A percentile compares a stretch with the other conserved stretches of the same genome.
phyloP scores from a whole-genome alignment of 2,888 invertebrate genomes.

The Athalia circularis region DNA sequence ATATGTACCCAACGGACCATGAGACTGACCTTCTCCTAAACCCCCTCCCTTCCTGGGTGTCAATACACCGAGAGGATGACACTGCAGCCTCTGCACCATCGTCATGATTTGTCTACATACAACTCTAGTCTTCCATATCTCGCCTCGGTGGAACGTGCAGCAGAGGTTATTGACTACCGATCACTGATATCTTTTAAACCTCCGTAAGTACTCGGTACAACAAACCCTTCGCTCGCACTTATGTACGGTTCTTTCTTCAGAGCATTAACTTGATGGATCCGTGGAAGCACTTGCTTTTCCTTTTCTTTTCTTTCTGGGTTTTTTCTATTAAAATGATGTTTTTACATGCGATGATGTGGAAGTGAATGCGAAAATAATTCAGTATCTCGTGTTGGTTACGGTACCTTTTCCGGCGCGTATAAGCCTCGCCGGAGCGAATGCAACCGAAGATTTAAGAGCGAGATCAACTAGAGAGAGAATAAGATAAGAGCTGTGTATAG shows the following conservation, averaged over 20 bases:
- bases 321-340: too few species aligned
- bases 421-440: too few species aligned
- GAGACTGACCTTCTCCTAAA: slow-evolving; percentile 11
- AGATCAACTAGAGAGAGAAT: background rate
- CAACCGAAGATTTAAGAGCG: too few species aligned
- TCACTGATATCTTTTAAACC: slow-evolving; percentile 4
- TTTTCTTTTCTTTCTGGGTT: too few species aligned
- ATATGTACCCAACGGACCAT: slow-evolving; percentile 41
- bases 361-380: too few species aligned
- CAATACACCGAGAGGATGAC: slow-evolving; percentile 12
- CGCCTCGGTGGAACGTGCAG: slow-evolving; percentile 5
- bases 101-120: background rate
- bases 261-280: too few species aligned
- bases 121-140: background rate
- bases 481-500: background rate
- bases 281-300: too few species aligned
- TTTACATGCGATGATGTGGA: too few species aligned
- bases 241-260: too few species aligned
- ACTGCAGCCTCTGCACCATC: background rate
- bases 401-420: too few species aligned
- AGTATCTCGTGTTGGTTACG: too few species aligned
- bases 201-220: background rate
- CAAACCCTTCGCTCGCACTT: too few species aligned
- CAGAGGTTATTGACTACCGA: slow-evolving; percentile 23
- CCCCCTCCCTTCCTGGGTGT: slow-evolving; percentile 23